Percentiles rank a stretch among this genome's conserved stretches.
These are phyloP conservation scores for Hyposoter didymator DNA, from an alignment of 2,888 invertebrate genomes.

Conservation along the genomic window DNA sequence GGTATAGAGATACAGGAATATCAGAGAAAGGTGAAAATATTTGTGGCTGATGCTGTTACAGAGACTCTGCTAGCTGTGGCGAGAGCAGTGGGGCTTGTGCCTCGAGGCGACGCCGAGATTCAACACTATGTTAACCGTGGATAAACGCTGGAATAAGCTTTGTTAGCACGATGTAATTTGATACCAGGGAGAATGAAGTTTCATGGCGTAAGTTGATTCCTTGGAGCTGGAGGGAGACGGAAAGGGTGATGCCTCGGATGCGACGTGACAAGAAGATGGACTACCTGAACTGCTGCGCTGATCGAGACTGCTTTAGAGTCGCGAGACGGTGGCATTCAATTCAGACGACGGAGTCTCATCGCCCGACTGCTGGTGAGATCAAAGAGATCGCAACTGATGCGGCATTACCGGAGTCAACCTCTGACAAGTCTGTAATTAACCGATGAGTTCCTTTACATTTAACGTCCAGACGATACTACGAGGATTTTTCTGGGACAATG, in stretches of 20 bases:
- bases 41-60: slow-evolving; percentile 48
- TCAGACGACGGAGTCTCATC: not conserved
- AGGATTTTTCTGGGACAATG: not conserved
- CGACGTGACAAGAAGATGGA: not conserved
- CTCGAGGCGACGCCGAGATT: not conserved
- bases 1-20: not conserved
- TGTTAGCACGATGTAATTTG: slow-evolving; percentile 11
- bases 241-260: not conserved
- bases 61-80: not conserved
- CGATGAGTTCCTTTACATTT: not conserved
- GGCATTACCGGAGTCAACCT: not conserved
- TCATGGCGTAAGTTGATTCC: not conserved
- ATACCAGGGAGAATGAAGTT: not conserved
- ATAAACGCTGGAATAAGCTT: slow-evolving; percentile 40
- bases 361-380: not conserved
- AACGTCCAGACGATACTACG: not conserved
- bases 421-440: not conserved
- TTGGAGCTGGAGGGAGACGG: not conserved
- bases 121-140: slow-evolving; percentile 18
- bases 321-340: not conserved
- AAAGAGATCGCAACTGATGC: not conserved
- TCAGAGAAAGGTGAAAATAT: slow-evolving; percentile 54
- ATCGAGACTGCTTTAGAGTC: not conserved
- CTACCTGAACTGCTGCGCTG: not conserved
- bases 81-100: not conserved